Conservation (phyloP, 2,797 vertebrate species). For the Cottoperca gobio region DNA sequence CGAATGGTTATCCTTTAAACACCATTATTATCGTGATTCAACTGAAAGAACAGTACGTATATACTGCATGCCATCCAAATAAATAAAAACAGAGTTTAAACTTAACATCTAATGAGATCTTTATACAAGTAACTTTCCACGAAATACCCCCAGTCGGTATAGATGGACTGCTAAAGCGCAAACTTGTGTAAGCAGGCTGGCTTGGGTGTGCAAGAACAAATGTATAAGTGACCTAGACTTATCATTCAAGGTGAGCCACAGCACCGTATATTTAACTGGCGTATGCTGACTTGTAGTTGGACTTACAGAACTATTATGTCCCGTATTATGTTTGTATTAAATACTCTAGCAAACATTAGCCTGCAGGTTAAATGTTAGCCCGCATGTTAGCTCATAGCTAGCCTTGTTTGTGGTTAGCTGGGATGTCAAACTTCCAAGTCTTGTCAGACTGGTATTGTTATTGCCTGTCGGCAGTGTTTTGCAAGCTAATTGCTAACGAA, state of each 20-base stretch:
- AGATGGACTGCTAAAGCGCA: constrained; percentile 9
- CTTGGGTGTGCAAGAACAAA: constrained; percentile 66
- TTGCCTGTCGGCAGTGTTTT: background rate
- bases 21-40: fast-evolving
- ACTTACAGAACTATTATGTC: background rate
- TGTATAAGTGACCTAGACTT: constrained; percentile 79
- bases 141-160: background rate
- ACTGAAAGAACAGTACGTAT: fast-evolving
- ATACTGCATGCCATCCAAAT: fast-evolving
- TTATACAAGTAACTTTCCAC: fast-evolving
- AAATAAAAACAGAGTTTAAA: fast-evolving
- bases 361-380: constrained; percentile 23
- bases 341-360: background rate
- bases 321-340: background rate
- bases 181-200: constrained; percentile 59
- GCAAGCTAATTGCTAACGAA: background rate
- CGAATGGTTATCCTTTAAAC: fast-evolving
- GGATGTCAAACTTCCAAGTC: constrained; percentile 35
- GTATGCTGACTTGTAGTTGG: background rate
- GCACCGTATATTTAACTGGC: constrained; percentile 1
- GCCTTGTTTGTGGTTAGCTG: constrained; percentile 43
- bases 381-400: constrained; percentile 60
- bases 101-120: fast-evolving
- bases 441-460: no score
- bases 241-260: constrained; percentile 79